Conservation (phyloP, 1,140 invertebrate species). For the Cherax destructor region DNA sequence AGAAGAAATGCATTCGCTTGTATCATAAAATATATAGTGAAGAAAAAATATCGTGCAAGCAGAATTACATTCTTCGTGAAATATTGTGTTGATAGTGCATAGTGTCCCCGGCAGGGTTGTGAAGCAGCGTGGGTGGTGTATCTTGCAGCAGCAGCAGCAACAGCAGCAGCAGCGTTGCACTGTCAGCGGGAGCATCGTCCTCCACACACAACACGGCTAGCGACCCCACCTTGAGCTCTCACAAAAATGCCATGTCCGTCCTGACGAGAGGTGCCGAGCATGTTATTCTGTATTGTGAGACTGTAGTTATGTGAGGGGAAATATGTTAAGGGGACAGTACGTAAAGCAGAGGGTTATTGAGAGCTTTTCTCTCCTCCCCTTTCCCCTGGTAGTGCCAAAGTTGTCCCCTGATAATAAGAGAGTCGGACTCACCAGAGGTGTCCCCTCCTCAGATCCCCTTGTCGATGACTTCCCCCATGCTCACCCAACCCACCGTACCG, state of each 20-base stretch:
- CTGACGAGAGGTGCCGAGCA: neutral
- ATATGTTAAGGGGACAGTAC: too few species aligned
- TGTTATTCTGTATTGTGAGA: neutral
- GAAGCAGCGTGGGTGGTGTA: neutral
- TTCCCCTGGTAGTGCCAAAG: too few species aligned
- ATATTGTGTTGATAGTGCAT: too few species aligned
- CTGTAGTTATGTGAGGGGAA: too few species aligned
- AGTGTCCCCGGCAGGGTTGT: too few species aligned
- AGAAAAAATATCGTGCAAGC: too few species aligned
- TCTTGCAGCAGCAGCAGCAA: neutral
- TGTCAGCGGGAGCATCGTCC: slow-evolving; percentile 24
- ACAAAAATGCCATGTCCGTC: neutral
- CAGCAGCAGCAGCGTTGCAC: neutral
- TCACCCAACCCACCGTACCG: neutral
- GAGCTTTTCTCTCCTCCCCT: too few species aligned
- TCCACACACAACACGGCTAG: slow-evolving; percentile 6
- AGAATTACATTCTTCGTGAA: too few species aligned
- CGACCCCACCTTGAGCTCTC: slow-evolving; percentile 3
- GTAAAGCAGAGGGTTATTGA: too few species aligned
- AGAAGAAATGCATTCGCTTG: too few species aligned
- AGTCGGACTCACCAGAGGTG: neutral
- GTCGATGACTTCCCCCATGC: neutral
- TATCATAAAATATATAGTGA: too few species aligned
- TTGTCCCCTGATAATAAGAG: too few species aligned
- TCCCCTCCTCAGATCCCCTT: neutral